Percentiles rank a stretch among this genome's conserved stretches.
These are phyloP conservation scores for Drosophila sproati DNA, from an alignment of 1,140 invertebrate species.

Conservation along the genomic window DNA sequence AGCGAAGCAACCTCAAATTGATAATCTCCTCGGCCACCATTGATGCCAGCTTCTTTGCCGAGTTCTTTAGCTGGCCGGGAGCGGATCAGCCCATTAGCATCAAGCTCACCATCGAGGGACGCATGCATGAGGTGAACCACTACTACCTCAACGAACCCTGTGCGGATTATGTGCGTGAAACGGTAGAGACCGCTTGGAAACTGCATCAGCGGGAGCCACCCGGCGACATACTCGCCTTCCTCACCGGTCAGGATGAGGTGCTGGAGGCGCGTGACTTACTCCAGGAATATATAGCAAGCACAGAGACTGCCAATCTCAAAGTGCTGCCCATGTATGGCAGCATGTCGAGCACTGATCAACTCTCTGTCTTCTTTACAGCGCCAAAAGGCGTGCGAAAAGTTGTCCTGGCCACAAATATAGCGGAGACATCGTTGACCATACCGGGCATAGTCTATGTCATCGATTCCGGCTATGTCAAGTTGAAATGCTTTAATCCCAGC, in stretches of 20 bases:
- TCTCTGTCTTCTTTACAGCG: slow-evolving; percentile 94
- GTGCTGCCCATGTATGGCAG: slow-evolving; percentile 97
- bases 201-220: slow-evolving; percentile 93
- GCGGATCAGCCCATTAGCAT: slow-evolving; percentile 88
- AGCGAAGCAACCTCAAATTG: slow-evolving; percentile 92
- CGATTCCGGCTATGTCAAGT: slow-evolving; percentile 98
- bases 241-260: slow-evolving; percentile 98
- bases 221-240: slow-evolving; percentile 96
- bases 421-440: slow-evolving; percentile 96
- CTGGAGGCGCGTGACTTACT: slow-evolving; percentile 89
- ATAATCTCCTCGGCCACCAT: slow-evolving; percentile 98
- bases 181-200: slow-evolving; percentile 94
- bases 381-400: slow-evolving; percentile 93
- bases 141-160: slow-evolving; percentile 94
- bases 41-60: slow-evolving; percentile 93
- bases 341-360: slow-evolving; percentile 92
- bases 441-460: slow-evolving; percentile 97
- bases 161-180: slow-evolving; percentile 94
- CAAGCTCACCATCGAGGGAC: slow-evolving; percentile 95
- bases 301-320: slow-evolving; percentile 88
- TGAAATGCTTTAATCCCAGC: slow-evolving; percentile 94
- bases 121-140: slow-evolving; percentile 94
- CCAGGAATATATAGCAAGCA: slow-evolving; percentile 87
- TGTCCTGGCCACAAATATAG: slow-evolving; percentile 98
- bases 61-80: slow-evolving; percentile 93